A percentile compares a stretch with the other conserved stretches of the same genome.
Evolutionary conservation across 92 coral and sea anemone species (phyloP).

Genomic region (Galaxea fascicularis): DNA sequence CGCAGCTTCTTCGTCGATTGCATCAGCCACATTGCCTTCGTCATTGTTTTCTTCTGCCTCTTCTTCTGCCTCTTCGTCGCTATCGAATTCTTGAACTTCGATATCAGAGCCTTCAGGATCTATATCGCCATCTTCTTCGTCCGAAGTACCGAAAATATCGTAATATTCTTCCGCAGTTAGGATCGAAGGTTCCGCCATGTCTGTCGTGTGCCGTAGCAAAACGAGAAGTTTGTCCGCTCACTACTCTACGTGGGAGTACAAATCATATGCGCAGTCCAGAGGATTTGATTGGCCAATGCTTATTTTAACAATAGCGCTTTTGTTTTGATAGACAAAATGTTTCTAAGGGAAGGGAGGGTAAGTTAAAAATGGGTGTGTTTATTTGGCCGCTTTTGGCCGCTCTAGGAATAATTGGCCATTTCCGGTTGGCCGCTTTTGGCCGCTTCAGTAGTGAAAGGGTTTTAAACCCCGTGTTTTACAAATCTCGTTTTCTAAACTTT

Average conservation of each 20-base stretch:
- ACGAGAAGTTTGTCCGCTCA: not conserved
- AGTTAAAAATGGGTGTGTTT: not conserved
- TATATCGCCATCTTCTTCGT: not conserved
- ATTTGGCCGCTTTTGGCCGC: slow-evolving; percentile 15
- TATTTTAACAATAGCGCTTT: not conserved
- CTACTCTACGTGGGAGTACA: not conserved
- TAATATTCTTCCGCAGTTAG: not conserved
- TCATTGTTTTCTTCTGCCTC: not conserved
- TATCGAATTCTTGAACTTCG: slow-evolving; percentile 1
- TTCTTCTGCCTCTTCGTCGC: not conserved
- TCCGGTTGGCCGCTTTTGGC: slow-evolving; percentile 40
- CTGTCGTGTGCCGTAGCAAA: not conserved
- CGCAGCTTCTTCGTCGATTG: too few relatives aligned
- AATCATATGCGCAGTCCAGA: not conserved
- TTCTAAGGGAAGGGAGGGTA: not conserved
- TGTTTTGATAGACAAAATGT: not conserved
- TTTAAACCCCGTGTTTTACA: too few relatives aligned
- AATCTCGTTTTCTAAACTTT: too few relatives aligned
- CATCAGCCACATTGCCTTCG: not conserved
- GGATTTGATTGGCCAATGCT: slow-evolving; percentile 7
- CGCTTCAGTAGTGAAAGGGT: slow-evolving; percentile 24
- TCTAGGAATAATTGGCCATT: not conserved
- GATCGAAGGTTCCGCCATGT: not conserved
- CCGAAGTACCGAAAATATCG: slow-evolving; percentile 4
- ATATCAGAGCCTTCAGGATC: slow-evolving; percentile 3